Evolutionary conservation across 2,113 vertebrate genomes (phyloP).

Genomic region (Chamaetylas fuelleborni): DNA sequence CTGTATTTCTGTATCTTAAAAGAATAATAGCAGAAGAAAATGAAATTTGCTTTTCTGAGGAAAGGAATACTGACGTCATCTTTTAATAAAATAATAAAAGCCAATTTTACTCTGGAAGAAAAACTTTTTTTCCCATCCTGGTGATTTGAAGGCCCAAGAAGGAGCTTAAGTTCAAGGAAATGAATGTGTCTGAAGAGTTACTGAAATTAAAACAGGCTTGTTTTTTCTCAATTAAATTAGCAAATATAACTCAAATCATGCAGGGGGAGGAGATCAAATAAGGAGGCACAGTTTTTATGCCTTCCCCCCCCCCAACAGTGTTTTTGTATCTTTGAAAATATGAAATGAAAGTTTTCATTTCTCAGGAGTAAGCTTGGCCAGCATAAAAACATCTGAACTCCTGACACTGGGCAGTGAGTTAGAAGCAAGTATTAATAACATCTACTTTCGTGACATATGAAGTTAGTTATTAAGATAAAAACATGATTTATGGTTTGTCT

Average conservation of each 20-base stretch:
- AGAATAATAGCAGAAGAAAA: not conserved
- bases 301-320: fast-evolving
- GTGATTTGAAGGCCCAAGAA: not conserved
- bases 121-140: not conserved
- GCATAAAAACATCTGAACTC: not conserved
- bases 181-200: not conserved
- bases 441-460: not conserved
- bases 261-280: not conserved
- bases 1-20: not conserved
- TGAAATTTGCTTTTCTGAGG: not conserved
- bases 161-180: not conserved
- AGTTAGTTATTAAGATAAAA: constrained; percentile 29
- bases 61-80: not conserved
- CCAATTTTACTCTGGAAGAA: not conserved
- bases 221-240: not conserved
- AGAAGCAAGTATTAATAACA: not conserved
- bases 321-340: not conserved
- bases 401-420: not conserved
- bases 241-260: not conserved
- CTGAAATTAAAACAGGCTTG: not conserved
- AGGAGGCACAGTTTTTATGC: not conserved
- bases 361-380: not conserved
- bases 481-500: not conserved
- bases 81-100: not conserved
- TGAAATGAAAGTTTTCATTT: not conserved